phyloP scores from a whole-genome alignment of 2,797 vertebrate genomes.

The Characodon lateralis region DNA sequence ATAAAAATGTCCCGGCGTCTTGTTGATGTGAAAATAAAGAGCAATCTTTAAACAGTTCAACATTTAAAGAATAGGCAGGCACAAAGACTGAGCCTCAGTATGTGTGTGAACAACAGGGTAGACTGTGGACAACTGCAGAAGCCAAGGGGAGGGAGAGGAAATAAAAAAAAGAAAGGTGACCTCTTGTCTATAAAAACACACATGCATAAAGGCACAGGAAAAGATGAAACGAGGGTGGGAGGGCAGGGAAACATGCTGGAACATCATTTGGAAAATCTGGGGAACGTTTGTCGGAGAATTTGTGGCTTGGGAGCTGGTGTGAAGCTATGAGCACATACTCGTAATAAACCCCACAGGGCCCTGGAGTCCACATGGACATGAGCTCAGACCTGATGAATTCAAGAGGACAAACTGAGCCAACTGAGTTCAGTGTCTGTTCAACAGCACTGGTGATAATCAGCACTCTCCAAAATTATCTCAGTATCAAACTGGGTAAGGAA shows the following conservation, averaged over 20 bases:
- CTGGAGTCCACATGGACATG: constrained; percentile 62
- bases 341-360: constrained; percentile 45
- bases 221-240: constrained; percentile 37
- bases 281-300: constrained; percentile 65
- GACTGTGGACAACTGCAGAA: constrained; percentile 55
- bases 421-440: constrained; percentile 57
- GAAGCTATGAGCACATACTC: constrained; percentile 44
- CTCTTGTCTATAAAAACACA: constrained; percentile 68
- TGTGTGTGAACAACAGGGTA: constrained; percentile 43
- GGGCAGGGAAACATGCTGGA: constrained; percentile 57
- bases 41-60: constrained; percentile 8
- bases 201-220: constrained; percentile 57
- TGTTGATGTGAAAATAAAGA: constrained; percentile 18
- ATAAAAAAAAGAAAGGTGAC: constrained; percentile 58
- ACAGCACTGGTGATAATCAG: constrained; percentile 18
- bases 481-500: constrained; percentile 8
- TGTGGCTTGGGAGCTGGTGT: constrained; percentile 38
- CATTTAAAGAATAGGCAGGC: constrained; percentile 14
- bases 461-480: constrained; percentile 8
- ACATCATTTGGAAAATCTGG: constrained; percentile 72
- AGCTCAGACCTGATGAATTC: constrained; percentile 84
- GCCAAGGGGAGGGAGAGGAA: constrained; percentile 39
- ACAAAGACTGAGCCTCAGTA: constrained; percentile 9
- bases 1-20: constrained; percentile 7
- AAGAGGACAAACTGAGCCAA: constrained; percentile 75